phyloP scores from a whole-genome alignment of 2,797 vertebrate genomes.

The Typhlichthys subterraneus region DNA sequence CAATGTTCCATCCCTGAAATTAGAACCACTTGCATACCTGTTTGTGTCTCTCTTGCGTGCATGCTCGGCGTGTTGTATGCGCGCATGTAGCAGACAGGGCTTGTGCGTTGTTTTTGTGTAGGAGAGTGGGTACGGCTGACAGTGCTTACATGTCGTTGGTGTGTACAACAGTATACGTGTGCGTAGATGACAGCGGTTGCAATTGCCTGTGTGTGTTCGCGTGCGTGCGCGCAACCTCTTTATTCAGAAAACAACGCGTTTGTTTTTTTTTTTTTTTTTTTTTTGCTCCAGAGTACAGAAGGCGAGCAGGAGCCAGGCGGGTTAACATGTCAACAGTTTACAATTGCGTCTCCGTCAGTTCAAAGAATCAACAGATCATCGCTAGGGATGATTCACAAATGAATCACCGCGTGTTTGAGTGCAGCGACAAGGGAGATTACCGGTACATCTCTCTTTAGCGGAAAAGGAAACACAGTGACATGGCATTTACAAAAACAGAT shows the following conservation, averaged over 20 bases:
- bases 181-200: slow-evolving; percentile 2
- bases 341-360: slow-evolving; percentile 58
- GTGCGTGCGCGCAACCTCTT: slow-evolving; percentile 32
- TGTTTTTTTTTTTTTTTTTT: slow-evolving; percentile 36
- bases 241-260: slow-evolving; percentile 18
- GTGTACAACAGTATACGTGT: not conserved
- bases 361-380: slow-evolving; percentile 60
- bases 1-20: slow-evolving; percentile 35
- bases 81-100: slow-evolving; percentile 4
- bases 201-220: too few relatives aligned
- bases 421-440: slow-evolving; percentile 56
- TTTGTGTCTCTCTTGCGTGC: not conserved
- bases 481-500: slow-evolving; percentile 34
- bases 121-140: slow-evolving; percentile 3
- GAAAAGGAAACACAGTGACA: slow-evolving; percentile 37
- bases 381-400: slow-evolving; percentile 63
- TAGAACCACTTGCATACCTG: slow-evolving; percentile 12
- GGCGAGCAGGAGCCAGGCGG: slow-evolving; percentile 47
- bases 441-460: slow-evolving; percentile 25
- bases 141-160: not conserved
- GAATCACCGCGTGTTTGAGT: slow-evolving; percentile 45
- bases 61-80: not conserved
- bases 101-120: slow-evolving; percentile 3
- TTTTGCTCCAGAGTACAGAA: slow-evolving; percentile 43
- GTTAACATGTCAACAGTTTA: slow-evolving; percentile 73